Evolutionary conservation across 23 tunicate species (phyloP).

Genomic region (Ciona savignyi): DNA sequence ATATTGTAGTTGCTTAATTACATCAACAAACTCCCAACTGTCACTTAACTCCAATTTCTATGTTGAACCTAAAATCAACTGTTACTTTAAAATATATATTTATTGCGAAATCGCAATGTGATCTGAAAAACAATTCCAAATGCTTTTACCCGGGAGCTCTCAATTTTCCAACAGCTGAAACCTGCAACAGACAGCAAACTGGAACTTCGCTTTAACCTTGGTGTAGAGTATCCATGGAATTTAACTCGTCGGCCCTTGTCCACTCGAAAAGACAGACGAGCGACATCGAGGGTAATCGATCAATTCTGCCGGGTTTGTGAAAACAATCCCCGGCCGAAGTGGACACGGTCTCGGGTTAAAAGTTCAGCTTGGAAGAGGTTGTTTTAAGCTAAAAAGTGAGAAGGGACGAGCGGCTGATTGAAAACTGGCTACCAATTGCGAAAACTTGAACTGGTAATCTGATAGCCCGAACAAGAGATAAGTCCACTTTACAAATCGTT

Average conservation of each 20-base stretch:
- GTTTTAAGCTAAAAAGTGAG: not conserved
- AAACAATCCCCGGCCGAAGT: not conserved
- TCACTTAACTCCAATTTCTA: too few species aligned
- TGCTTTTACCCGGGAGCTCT: too few species aligned
- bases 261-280: constrained; percentile 1
- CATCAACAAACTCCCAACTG: too few species aligned
- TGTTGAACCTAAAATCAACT: too few species aligned
- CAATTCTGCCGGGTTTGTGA: not conserved
- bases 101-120: too few species aligned
- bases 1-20: too few species aligned
- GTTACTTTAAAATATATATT: too few species aligned
- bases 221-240: not conserved
- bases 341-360: not conserved
- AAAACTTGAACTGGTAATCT: not conserved
- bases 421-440: not conserved
- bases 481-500: not conserved
- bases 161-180: too few species aligned
- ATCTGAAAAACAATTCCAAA: too few species aligned
- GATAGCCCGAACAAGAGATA: not conserved
- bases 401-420: not conserved
- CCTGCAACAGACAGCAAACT: too few species aligned
- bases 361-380: not conserved
- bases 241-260: not conserved
- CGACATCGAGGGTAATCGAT: not conserved
- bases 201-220: constrained; percentile 1